phyloP scores from a whole-genome alignment of 2,888 invertebrate genomes.

The Drosophila borborema region DNA sequence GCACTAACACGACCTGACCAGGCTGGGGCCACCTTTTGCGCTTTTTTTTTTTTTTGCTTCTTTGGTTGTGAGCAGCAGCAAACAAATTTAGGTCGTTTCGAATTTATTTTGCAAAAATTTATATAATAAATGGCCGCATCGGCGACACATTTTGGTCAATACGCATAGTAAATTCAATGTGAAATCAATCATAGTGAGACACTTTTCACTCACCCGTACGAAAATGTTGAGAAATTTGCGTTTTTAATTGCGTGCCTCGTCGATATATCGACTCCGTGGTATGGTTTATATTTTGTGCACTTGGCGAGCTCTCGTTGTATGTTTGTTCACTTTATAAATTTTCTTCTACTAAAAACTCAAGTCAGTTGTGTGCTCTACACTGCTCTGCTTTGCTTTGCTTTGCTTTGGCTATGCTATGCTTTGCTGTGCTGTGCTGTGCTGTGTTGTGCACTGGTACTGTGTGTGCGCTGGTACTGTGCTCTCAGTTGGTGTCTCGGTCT shows the following conservation, averaged over 20 bases:
- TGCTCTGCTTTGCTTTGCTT: neutral
- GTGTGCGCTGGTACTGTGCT: conserved; percentile 24
- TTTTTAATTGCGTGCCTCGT: conserved; percentile 71
- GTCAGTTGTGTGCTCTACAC: conserved; percentile 39
- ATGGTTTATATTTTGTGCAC: conserved; percentile 47
- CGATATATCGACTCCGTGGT: conserved; percentile 40
- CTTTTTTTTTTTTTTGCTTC: too few species aligned
- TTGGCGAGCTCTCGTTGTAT: conserved; percentile 45
- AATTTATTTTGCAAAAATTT: conserved; percentile 75
- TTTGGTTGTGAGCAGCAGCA: conserved; percentile 6
- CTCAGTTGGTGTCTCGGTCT: conserved; percentile 51
- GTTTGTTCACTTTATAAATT: conserved; percentile 81
- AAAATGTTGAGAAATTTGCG: conserved; percentile 74
- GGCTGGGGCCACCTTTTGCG: neutral
- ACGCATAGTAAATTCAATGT: conserved; percentile 60
- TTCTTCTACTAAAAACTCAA: conserved; percentile 78
- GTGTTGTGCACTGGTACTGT: neutral
- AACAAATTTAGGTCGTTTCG: conserved; percentile 72
- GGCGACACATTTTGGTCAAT: conserved; percentile 62
- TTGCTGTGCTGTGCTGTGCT: neutral
- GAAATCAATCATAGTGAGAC: conserved; percentile 76
- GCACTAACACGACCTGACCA: conserved; percentile 6
- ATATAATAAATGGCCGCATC: conserved; percentile 81
- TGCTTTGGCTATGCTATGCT: too few species aligned
- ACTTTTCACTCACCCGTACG: conserved; percentile 81